Base-by-base conservation (phyloP, 2,113 vertebrate genomes). In the Brachyistius frenatus region DNA sequence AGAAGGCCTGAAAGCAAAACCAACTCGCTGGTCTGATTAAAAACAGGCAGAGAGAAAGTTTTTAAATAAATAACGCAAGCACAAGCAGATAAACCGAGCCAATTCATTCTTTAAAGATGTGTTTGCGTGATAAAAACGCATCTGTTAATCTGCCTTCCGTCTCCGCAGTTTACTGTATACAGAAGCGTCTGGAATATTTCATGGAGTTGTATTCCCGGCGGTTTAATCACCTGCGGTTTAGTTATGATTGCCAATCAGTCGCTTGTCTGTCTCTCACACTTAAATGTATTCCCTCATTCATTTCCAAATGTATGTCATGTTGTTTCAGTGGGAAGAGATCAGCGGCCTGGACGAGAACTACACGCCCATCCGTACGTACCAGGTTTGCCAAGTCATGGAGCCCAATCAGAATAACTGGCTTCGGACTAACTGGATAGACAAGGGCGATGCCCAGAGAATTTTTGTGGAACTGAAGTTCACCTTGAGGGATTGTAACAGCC, bases 371-470 rank as follows among this genome's bases (percentile, higher is more conserved):
- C 96, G 98, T 93, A 99, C 98, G 5, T 99, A 99, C 94, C 98
- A 99, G 95, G 98, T 99, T 89, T 99, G 98, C 95, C 96, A 98
- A 93, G 98, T 99, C 87, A 97, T 99, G 98, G 98, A 99, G 90
- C 96, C 98, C 93, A 99, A 99, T 93, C 98, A 99, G 92, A 99
- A 99, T 92, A 99, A 99, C 95, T 99, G 98, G 98, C 97, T 99
- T 91, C 96, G 98, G 96, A 99, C 98, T 98, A 99, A 98, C 97
- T 99, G 98, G 98, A 97, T 99, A 92, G 96, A 97, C 78, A 99
- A 98, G 96, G 96, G 96, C 83, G 95, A 97, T 88, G 98, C 98
- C 90, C 98, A 99, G 94, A 97, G 98, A 96, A 99, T 99, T 97
- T 99, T 99, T 97, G 97, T 99, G 93, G 98, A 99, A 92, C 94